These are phyloP conservation scores for Furcifer pardalis DNA, from an alignment of 2,797 vertebrate genomes.

Conservation along the genomic window DNA sequence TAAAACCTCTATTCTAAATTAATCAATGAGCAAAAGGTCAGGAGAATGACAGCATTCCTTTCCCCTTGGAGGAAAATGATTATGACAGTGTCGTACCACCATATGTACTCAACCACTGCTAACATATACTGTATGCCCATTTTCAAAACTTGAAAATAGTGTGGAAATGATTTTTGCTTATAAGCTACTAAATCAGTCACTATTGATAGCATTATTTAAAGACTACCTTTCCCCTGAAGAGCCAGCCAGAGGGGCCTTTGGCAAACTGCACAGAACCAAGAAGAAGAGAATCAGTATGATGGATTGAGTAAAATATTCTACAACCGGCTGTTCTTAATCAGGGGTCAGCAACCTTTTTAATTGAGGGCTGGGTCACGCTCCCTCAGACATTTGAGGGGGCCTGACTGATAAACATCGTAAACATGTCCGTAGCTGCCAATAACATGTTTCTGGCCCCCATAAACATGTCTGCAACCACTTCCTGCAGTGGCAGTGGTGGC, in stretches of 20 bases:
- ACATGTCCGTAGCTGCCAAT: too few species aligned
- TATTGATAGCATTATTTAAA: not conserved
- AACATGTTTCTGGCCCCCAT: too few species aligned
- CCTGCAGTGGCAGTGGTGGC: too few species aligned
- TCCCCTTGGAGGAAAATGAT: not conserved
- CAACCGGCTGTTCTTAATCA: not conserved
- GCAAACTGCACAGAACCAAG: too few species aligned
- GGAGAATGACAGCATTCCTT: not conserved
- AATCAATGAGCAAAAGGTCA: not conserved
- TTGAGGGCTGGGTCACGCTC: too few species aligned
- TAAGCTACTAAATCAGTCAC: not conserved
- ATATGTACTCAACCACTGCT: not conserved
- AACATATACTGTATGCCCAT: not conserved
- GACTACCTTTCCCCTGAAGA: not conserved
- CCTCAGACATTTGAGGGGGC: too few species aligned
- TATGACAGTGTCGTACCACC: not conserved
- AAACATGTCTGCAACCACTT: too few species aligned
- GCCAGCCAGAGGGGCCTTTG: too few species aligned
- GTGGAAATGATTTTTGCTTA: not conserved
- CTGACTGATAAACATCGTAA: too few species aligned
- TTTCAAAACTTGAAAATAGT: not conserved
- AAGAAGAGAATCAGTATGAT: too few species aligned
- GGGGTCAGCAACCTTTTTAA: too few species aligned
- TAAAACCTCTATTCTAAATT: not conserved
- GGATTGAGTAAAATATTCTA: not conserved